Evolutionary conservation across 2,888 invertebrate species (phyloP).

Genomic region (Osmoderma eremita): DNA sequence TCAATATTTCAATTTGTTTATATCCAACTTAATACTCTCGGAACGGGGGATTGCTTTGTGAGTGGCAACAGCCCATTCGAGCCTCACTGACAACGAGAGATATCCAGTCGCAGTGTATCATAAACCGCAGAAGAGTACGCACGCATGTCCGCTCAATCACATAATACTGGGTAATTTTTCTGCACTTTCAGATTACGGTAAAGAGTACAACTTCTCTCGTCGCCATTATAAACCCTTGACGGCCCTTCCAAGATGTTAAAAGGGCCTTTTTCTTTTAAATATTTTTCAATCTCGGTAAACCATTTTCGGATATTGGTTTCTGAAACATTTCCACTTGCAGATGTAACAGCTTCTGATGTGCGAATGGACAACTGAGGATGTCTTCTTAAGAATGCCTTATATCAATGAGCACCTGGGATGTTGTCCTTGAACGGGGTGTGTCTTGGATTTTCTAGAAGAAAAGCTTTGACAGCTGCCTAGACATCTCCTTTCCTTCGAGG

Average conservation of each 20-base stretch:
- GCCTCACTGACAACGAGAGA: too few species aligned
- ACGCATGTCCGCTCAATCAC: too few species aligned
- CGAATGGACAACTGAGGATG: constrained; percentile 49
- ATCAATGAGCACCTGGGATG: constrained; percentile 43
- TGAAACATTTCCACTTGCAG: constrained; percentile 52
- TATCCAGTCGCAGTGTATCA: too few species aligned
- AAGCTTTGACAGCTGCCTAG: constrained; percentile 3
- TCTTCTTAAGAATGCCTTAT: constrained; percentile 51
- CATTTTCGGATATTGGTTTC: constrained; percentile 53
- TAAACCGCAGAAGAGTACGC: too few species aligned
- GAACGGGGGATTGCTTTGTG: too few species aligned
- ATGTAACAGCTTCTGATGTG: constrained; percentile 51
- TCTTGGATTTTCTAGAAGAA: neutral
- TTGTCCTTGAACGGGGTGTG: constrained; percentile 41
- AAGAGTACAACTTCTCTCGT: too few species aligned
- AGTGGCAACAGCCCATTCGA: too few species aligned
- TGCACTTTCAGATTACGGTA: too few species aligned
- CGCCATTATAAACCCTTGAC: constrained; percentile 51
- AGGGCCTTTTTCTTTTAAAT: constrained; percentile 6
- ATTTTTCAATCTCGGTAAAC: constrained; percentile 49
- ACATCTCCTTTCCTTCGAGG: constrained; percentile 39
- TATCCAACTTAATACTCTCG: too few species aligned
- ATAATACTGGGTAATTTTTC: too few species aligned
- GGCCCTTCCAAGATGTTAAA: constrained; percentile 40
- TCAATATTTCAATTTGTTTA: too few species aligned